Conservation (phyloP, 2,113 vertebrate genomes). For the Crotalus tigris region DNA sequence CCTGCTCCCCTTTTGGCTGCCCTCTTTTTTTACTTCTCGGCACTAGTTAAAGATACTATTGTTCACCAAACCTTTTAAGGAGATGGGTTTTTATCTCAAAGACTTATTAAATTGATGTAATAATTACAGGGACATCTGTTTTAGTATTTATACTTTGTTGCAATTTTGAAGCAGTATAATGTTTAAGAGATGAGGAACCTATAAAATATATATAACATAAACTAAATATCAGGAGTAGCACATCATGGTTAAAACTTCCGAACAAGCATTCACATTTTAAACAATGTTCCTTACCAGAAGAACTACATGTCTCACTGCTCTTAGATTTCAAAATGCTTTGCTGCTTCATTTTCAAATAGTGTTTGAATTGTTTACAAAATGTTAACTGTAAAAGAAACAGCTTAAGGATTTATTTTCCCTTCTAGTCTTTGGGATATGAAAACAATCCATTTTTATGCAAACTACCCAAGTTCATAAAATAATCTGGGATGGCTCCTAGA, state of each 20-base stretch:
- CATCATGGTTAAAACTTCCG: neutral
- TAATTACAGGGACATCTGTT: neutral
- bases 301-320: neutral
- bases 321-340: neutral
- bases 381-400: neutral
- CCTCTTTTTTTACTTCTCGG: neutral
- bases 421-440: neutral
- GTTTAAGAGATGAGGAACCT: neutral
- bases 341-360: neutral
- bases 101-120: neutral
- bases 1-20: neutral
- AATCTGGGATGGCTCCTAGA: neutral
- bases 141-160: neutral
- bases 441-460: neutral
- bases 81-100: neutral
- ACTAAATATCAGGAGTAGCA: neutral
- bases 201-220: neutral
- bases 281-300: neutral
- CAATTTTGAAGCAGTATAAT: neutral
- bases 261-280: neutral
- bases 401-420: neutral
- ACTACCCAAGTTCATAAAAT: slow-evolving; percentile 5
- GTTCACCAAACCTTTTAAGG: neutral
- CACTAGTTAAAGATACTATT: neutral
- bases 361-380: neutral